A percentile compares a stretch with the other conserved stretches of the same genome.
Evolutionary conservation across 2,797 vertebrate species (phyloP).

Genomic region (Luscinia megarhynchos): DNA sequence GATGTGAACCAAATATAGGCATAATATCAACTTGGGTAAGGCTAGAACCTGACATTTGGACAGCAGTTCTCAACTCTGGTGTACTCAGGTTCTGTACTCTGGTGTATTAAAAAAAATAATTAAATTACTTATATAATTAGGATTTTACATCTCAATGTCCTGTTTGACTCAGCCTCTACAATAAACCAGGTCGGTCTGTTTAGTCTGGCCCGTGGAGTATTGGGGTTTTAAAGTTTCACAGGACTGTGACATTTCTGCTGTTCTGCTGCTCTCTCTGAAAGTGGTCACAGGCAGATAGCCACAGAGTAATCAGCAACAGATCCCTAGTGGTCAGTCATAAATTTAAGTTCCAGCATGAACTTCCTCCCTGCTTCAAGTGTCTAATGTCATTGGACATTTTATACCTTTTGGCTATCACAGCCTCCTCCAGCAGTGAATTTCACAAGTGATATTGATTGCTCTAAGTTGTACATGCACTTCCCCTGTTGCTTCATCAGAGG

Average conservation of each 20-base stretch:
- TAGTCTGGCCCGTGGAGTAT: background rate
- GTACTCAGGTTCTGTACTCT: background rate
- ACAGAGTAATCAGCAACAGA: background rate
- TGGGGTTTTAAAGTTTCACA: background rate
- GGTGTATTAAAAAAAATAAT: background rate
- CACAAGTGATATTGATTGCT: background rate
- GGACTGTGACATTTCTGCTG: background rate
- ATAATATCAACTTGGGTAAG: background rate
- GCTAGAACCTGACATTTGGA: background rate
- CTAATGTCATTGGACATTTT: background rate
- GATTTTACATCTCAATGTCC: background rate
- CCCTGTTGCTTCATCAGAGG: background rate
- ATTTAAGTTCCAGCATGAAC: background rate
- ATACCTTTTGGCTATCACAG: background rate
- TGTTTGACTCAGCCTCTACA: background rate
- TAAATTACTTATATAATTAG: background rate
- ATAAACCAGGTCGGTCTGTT: background rate
- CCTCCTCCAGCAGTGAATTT: constrained; percentile 11
- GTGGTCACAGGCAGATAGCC: accelerated
- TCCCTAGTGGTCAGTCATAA: background rate
- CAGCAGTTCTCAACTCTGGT: background rate
- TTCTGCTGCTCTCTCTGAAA: background rate
- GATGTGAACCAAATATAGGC: background rate
- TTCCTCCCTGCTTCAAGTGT: background rate
- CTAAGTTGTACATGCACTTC: background rate